A percentile compares a stretch with the other conserved stretches of the same genome.
Conservation (phyloP, 1,140 invertebrate species). For the Chelonus insularis region DNA sequence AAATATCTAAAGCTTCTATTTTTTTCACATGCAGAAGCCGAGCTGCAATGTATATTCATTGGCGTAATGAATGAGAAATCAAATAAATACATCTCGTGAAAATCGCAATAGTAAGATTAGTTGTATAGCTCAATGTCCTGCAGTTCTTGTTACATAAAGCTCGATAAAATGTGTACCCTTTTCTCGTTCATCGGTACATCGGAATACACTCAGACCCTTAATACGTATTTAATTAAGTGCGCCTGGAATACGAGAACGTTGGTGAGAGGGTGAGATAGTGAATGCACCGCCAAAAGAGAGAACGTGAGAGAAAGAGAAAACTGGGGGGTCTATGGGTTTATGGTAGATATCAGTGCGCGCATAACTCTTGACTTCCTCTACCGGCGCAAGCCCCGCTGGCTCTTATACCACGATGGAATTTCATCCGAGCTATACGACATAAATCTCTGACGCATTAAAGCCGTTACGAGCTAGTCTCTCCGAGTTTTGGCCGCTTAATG, state of each 20-base stretch:
- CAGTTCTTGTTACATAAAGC: too few species aligned
- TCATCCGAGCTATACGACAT: constrained; percentile 32
- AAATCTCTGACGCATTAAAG: constrained; percentile 34
- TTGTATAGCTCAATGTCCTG: too few species aligned
- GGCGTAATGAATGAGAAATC: too few species aligned
- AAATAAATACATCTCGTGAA: too few species aligned
- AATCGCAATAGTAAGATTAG: too few species aligned
- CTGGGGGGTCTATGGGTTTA: constrained; percentile 34
- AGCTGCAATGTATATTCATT: too few species aligned
- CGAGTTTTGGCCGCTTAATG: constrained; percentile 21
- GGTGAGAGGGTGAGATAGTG: constrained; percentile 26
- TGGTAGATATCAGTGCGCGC: constrained; percentile 46
- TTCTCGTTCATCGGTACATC: constrained; percentile 41
- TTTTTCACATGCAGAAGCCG: too few species aligned
- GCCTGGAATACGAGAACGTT: constrained; percentile 28
- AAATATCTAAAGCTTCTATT: too few species aligned
- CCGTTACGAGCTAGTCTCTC: constrained; percentile 22
- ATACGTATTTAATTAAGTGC: constrained; percentile 58
- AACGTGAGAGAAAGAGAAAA: background rate
- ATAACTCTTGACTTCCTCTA: constrained; percentile 47
- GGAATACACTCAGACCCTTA: constrained; percentile 56
- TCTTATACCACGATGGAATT: constrained; percentile 33
- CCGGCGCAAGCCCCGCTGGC: background rate
- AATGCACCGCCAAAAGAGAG: constrained; percentile 5
- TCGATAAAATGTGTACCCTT: too few species aligned